These are phyloP conservation scores for Pristionchus fissidentatus DNA, from an alignment of 2,888 invertebrate genomes.

Conservation along the genomic window DNA sequence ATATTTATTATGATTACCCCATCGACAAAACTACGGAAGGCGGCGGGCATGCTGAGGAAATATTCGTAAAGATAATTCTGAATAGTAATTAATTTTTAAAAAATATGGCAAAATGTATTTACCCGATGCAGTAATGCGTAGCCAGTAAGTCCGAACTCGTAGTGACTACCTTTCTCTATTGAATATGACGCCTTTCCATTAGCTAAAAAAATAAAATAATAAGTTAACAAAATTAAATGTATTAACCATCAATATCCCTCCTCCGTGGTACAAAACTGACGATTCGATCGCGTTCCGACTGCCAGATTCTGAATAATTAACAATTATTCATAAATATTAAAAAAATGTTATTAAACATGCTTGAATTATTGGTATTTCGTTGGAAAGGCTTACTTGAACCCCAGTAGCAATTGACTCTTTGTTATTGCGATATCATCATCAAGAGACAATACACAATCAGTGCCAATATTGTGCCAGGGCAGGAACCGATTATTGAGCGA, in stretches of 20 bases:
- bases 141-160: slow-evolving; percentile 7
- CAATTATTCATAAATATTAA: background rate
- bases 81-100: background rate
- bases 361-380: too few relatives aligned
- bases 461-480: background rate
- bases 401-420: background rate
- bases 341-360: background rate
- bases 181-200: background rate
- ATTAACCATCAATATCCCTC: background rate
- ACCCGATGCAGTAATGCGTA: slow-evolving; percentile 32
- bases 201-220: background rate
- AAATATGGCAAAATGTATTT: background rate
- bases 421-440: background rate
- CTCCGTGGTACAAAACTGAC: background rate
- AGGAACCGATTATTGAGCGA: slow-evolving; percentile 7
- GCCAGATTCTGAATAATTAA: background rate
- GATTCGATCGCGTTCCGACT: background rate
- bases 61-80: slow-evolving; percentile 38
- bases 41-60: slow-evolving; percentile 14
- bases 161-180: background rate
- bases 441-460: background rate
- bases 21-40: background rate
- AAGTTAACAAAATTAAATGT: background rate
- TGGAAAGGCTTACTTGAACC: background rate
- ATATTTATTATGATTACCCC: background rate